These are phyloP conservation scores for Thalpophila matura DNA, from an alignment of 2,888 invertebrate genomes.

Conservation along the genomic window DNA sequence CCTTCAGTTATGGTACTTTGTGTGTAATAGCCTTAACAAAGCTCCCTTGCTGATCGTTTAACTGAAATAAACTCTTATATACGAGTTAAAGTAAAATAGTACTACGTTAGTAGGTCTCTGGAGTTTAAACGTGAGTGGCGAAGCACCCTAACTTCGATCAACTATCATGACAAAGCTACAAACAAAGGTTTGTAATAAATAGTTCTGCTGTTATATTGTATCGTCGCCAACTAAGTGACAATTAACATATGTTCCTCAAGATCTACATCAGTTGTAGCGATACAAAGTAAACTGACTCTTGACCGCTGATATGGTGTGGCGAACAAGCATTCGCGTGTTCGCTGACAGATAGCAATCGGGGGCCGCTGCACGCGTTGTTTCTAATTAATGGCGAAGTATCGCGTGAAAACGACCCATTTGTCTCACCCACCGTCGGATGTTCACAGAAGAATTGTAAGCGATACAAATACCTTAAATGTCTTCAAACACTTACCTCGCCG, in stretches of 20 bases:
- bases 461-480: conserved; percentile 87
- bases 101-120: conserved; percentile 22
- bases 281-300: conserved; percentile 47
- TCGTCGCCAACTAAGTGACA: conserved; percentile 1
- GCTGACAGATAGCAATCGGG: conserved; percentile 87
- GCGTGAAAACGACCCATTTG: conserved; percentile 86
- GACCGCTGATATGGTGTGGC: conserved; percentile 60
- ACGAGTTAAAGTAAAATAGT: conserved; percentile 47
- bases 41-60: conserved; percentile 37
- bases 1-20: conserved; percentile 33
- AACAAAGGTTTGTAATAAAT: neutral
- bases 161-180: neutral
- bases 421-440: conserved; percentile 84
- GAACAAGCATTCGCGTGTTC: conserved; percentile 82
- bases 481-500: conserved; percentile 82
- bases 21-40: conserved; percentile 39
- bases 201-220: neutral
- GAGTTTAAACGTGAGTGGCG: conserved; percentile 3
- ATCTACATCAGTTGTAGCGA: conserved; percentile 28
- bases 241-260: conserved; percentile 10
- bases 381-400: conserved; percentile 86
- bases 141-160: conserved; percentile 19
- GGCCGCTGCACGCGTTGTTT: conserved; percentile 79
- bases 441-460: conserved; percentile 88
- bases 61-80: conserved; percentile 46